Percentiles rank a stretch among this genome's conserved stretches.
Conservation (phyloP, 2,888 invertebrate genomes). For the Harpagoxenus sublaevis region DNA sequence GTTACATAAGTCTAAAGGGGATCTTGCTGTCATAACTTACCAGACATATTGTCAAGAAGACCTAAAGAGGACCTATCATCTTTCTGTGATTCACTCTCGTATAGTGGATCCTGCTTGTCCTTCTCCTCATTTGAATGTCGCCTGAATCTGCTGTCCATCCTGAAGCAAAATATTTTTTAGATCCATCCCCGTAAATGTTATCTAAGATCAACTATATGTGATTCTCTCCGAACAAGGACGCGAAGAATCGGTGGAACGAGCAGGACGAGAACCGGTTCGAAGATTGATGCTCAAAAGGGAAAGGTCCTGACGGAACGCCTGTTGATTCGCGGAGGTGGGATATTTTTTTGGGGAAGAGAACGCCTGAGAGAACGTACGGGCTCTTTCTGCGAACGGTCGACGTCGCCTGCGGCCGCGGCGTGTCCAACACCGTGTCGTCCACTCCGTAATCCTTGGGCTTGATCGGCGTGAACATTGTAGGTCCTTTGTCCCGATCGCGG, state of each 20-base stretch:
- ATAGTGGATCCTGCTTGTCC: conserved; percentile 35
- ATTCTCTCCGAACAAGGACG: background rate
- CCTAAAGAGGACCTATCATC: conserved; percentile 79
- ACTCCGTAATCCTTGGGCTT: conserved; percentile 54
- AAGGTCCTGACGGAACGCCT: background rate
- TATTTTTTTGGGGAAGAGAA: background rate
- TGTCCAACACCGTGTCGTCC: conserved; percentile 81
- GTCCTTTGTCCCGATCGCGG: conserved; percentile 40
- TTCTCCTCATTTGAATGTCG: background rate
- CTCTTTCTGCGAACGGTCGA: conserved; percentile 85
- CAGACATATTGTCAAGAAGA: conserved; percentile 79
- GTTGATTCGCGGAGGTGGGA: background rate
- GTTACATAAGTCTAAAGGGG: background rate
- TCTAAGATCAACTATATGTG: background rate
- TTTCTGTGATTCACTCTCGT: conserved; percentile 45
- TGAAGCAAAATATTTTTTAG: conserved; percentile 22
- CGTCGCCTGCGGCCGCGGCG: conserved; percentile 85
- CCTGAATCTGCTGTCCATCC: conserved; percentile 43
- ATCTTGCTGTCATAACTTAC: background rate
- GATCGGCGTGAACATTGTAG: conserved; percentile 70
- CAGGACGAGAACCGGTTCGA: background rate
- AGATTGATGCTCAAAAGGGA: background rate
- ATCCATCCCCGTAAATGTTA: background rate
- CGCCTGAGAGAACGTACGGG: conserved; percentile 70
- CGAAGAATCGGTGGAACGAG: background rate